phyloP scores from a whole-genome alignment of 1,140 invertebrate species.

The Meteorus sp. region DNA sequence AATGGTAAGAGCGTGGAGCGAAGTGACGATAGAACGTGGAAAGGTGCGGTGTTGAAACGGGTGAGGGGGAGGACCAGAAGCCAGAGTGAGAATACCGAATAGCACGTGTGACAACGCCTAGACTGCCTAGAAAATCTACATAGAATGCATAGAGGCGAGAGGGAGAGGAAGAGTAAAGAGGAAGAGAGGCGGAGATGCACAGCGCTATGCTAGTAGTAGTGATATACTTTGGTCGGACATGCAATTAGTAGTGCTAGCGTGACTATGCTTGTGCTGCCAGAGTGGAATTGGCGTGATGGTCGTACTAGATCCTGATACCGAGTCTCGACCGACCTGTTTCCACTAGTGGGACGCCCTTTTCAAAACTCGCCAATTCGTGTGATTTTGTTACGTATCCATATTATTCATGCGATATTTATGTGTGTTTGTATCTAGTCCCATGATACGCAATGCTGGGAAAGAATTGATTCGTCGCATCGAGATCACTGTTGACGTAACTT shows the following conservation, averaged over 20 bases:
- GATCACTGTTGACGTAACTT: too few species aligned
- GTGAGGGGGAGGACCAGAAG: conserved; percentile 8
- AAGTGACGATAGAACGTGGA: conserved; percentile 20
- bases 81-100: conserved; percentile 28
- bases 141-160: conserved; percentile 28
- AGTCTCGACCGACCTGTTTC: conserved; percentile 33
- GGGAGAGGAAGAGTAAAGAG: neutral
- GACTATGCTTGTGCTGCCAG: conserved; percentile 39
- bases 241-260: conserved; percentile 52
- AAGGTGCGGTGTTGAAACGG: conserved; percentile 19
- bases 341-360: conserved; percentile 2
- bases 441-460: neutral
- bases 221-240: conserved; percentile 53
- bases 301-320: conserved; percentile 20
- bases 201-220: conserved; percentile 35
- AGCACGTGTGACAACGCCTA: conserved; percentile 24
- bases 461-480: neutral
- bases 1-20: conserved; percentile 25
- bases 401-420: too few species aligned
- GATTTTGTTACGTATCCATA: neutral
- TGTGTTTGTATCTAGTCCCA: neutral
- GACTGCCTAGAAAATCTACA: conserved; percentile 36
- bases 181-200: conserved; percentile 10
- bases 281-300: conserved; percentile 11
- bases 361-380: conserved; percentile 7